Conservation (phyloP, 2,113 vertebrate genomes). For the Synodontis membranacea region DNA sequence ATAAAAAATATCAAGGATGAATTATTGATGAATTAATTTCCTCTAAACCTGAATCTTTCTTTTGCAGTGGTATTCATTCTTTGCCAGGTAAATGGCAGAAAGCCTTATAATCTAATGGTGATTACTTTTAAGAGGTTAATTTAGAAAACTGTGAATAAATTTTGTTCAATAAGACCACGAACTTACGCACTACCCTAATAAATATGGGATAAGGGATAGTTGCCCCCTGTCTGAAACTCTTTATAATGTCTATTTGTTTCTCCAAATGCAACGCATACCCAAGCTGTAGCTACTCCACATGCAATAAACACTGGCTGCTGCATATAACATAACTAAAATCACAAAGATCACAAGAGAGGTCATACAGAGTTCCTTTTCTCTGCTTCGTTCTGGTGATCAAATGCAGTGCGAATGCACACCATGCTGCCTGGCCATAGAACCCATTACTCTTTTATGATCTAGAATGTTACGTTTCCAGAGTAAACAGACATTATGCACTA, state of each 20-base stretch:
- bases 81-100: too few species aligned
- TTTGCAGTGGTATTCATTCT: too few species aligned
- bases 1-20: too few species aligned
- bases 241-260: neutral
- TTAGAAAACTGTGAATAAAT: too few species aligned
- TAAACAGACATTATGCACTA: slow-evolving; percentile 27
- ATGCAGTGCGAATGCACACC: slow-evolving; percentile 53
- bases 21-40: too few species aligned
- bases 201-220: neutral
- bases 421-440: slow-evolving; percentile 54
- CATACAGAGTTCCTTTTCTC: slow-evolving; percentile 17
- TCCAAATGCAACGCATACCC: slow-evolving; percentile 40
- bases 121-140: too few species aligned
- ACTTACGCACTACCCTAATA: too few species aligned
- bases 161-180: too few species aligned
- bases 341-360: neutral
- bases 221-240: neutral
- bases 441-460: slow-evolving; percentile 5
- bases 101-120: too few species aligned
- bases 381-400: slow-evolving; percentile 43
- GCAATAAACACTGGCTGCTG: slow-evolving; percentile 34
- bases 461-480: slow-evolving; percentile 43
- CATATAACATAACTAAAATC: neutral
- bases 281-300: slow-evolving; percentile 49
- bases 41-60: too few species aligned